Evolutionary conservation across 1,140 invertebrate species (phyloP).

Genomic region (Drosophila jambulina): DNA sequence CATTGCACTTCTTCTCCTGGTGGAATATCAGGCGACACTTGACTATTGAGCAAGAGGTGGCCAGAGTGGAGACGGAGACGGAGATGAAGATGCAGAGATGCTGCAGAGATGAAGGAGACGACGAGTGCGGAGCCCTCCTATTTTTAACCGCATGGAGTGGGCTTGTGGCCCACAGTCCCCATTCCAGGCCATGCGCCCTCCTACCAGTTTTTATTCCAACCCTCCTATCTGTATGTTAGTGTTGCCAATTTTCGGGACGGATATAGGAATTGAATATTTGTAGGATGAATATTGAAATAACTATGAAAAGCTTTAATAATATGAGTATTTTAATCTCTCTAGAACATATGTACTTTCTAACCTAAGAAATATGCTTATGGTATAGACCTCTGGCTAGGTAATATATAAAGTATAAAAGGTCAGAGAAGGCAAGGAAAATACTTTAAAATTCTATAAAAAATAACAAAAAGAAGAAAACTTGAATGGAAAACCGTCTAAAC

Average conservation of each 20-base stretch:
- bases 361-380: neutral
- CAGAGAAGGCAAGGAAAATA: accelerated
- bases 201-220: neutral
- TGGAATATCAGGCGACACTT: constrained; percentile 55
- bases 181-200: constrained; percentile 27
- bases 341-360: neutral
- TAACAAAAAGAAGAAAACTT: neutral
- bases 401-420: neutral
- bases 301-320: neutral
- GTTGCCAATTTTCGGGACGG: constrained; percentile 1
- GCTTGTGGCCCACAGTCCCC: constrained; percentile 48
- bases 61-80: constrained; percentile 10
- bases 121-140: constrained; percentile 30
- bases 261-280: neutral
- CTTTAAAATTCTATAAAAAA: neutral
- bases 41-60: constrained; percentile 57
- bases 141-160: constrained; percentile 65
- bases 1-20: constrained; percentile 40
- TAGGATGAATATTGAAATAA: neutral
- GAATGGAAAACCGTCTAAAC: neutral
- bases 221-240: neutral
- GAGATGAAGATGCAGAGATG: constrained; percentile 14
- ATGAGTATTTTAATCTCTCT: neutral
- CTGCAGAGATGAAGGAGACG: constrained; percentile 19
- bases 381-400: neutral